Evolutionary conservation across 2,888 invertebrate genomes (phyloP).

Genomic region (Torymus aiolomorphi): DNA sequence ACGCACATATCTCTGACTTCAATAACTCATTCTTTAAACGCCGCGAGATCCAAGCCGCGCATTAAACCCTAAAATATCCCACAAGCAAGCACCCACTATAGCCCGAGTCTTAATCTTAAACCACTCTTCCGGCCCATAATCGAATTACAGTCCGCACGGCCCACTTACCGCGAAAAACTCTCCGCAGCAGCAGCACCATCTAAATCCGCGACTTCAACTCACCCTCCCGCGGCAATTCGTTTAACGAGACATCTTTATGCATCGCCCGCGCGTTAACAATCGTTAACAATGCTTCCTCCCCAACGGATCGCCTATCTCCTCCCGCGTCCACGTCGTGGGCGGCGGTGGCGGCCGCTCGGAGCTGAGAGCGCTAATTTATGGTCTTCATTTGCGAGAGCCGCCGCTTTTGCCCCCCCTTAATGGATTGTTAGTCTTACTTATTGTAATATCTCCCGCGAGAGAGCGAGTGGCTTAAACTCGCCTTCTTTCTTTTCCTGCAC

Average conservation of each 20-base stretch:
- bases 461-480: slow-evolving; percentile 1
- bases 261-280: slow-evolving; percentile 56
- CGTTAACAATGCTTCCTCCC: slow-evolving; percentile 52
- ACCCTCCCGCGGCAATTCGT: slow-evolving; percentile 42
- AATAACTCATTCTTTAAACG: no score
- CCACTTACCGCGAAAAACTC: no score
- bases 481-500: neutral
- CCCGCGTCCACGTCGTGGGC: slow-evolving; percentile 36
- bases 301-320: neutral
- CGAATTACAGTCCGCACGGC: no score
- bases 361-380: slow-evolving; percentile 35
- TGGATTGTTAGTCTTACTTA: slow-evolving; percentile 56
- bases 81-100: no score
- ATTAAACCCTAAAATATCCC: no score
- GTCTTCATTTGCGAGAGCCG: slow-evolving; percentile 38
- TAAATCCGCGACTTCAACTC: neutral
- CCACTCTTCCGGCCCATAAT: no score
- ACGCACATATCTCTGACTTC: no score
- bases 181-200: no score
- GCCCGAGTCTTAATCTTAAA: no score
- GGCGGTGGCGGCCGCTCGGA: slow-evolving; percentile 2
- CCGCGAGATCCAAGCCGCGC: no score
- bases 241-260: slow-evolving; percentile 60
- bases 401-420: slow-evolving; percentile 34
- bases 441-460: slow-evolving; percentile 51